These are phyloP conservation scores for Chaetodon trifasciatus DNA, from an alignment of 2,797 vertebrate genomes.

Conservation along the genomic window DNA sequence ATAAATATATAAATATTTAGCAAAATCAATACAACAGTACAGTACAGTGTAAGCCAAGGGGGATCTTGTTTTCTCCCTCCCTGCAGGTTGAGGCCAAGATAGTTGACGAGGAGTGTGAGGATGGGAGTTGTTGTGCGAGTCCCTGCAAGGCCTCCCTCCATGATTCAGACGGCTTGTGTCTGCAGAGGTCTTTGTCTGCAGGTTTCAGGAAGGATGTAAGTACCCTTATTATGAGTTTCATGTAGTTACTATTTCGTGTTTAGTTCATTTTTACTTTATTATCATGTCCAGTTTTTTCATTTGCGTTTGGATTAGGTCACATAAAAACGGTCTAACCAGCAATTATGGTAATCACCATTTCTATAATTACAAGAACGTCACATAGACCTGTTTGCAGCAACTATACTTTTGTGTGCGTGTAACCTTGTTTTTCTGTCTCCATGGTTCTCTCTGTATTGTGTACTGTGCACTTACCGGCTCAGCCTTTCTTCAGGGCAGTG, in stretches of 20 bases:
- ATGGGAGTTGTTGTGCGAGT: conserved; percentile 41
- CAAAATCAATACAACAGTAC: conserved; percentile 61
- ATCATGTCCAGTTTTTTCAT: conserved; percentile 57
- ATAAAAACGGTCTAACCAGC: conserved; percentile 58
- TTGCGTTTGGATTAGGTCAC: conserved; percentile 55
- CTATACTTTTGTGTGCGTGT: conserved; percentile 35
- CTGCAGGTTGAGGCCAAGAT: conserved; percentile 77
- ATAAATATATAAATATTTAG: conserved; percentile 64
- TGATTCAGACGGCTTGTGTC: conserved; percentile 34
- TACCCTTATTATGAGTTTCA: conserved; percentile 48
- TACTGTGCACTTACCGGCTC: conserved; percentile 28
- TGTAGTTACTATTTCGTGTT: conserved; percentile 48
- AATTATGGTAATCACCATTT: conserved; percentile 69
- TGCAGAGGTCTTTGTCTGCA: conserved; percentile 43
- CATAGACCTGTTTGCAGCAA: conserved; percentile 41
- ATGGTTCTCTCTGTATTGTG: conserved; percentile 36
- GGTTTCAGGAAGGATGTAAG: conserved; percentile 60
- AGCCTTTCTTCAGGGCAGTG: conserved; percentile 33
- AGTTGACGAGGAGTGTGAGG: conserved; percentile 74
- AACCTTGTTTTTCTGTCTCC: conserved; percentile 58
- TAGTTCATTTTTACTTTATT: conserved; percentile 62
- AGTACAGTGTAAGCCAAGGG: conserved; percentile 55
- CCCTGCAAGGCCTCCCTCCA: conserved; percentile 46
- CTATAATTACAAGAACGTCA: conserved; percentile 50
- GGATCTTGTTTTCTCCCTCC: conserved; percentile 51